Conservation (phyloP, 2,888 invertebrate genomes). For the Belgica antarctica region DNA sequence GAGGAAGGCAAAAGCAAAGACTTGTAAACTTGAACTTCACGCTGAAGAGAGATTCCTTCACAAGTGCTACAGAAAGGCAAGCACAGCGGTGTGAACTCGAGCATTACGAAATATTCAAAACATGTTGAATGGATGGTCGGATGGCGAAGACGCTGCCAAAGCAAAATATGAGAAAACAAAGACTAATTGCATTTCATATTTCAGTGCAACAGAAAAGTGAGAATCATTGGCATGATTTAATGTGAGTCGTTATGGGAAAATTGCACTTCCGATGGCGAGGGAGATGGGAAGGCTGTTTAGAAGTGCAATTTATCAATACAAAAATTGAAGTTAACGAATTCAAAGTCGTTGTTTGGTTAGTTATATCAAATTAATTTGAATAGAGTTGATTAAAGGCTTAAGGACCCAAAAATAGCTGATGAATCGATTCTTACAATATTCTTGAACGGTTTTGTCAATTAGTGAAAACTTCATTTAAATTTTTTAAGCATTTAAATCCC, state of each 20-base stretch:
- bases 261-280: constrained; percentile 1
- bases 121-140: not conserved
- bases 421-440: too few species aligned
- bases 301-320: too few species aligned
- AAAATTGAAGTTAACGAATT: too few species aligned
- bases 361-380: too few species aligned
- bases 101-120: constrained; percentile 13
- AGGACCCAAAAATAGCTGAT: too few species aligned
- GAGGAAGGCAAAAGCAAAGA: constrained; percentile 15
- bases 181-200: constrained; percentile 28
- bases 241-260: constrained; percentile 11
- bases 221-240: not conserved
- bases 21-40: constrained; percentile 44
- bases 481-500: too few species aligned
- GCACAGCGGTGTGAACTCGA: constrained; percentile 13
- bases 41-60: not conserved
- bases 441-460: too few species aligned
- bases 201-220: not conserved
- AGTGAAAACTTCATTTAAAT: too few species aligned
- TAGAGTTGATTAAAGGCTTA: too few species aligned
- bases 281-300: too few species aligned
- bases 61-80: not conserved
- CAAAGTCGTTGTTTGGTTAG: too few species aligned
- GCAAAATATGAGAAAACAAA: constrained; percentile 8
- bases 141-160: constrained; percentile 13